These are phyloP conservation scores for Salminus brasiliensis DNA, from an alignment of 2,113 vertebrate species.

Conservation along the genomic window DNA sequence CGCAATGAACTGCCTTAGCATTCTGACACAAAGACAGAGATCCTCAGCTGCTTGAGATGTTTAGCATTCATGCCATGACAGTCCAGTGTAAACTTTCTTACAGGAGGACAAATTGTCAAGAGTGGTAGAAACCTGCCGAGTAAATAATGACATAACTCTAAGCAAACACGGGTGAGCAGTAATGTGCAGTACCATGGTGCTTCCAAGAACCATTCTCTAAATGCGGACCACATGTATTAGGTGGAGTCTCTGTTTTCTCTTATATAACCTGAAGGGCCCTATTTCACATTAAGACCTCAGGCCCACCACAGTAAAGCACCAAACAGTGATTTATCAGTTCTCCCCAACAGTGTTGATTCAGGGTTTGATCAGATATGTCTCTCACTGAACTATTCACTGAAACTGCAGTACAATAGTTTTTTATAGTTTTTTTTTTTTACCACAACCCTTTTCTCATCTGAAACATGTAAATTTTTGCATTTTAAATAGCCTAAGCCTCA, in stretches of 20 bases:
- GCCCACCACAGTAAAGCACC: not conserved
- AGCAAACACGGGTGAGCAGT: slow-evolving; percentile 55
- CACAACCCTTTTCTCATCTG: not conserved
- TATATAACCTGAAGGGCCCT: not conserved
- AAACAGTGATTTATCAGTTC: not conserved
- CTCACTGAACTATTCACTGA: too few relatives aligned
- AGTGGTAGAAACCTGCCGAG: slow-evolving; percentile 62
- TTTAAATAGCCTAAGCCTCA: not conserved
- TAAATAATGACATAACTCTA: slow-evolving; percentile 73
- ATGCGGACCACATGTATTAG: not conserved
- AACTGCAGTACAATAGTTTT: too few relatives aligned
- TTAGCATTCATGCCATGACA: slow-evolving; percentile 53
- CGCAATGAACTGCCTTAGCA: not conserved
- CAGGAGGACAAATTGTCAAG: slow-evolving; percentile 46
- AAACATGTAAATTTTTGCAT: not conserved
- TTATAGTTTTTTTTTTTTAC: too few relatives aligned
- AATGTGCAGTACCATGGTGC: not conserved
- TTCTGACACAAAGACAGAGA: slow-evolving; percentile 15
- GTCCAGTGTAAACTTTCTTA: slow-evolving; percentile 22
- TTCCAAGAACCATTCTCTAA: slow-evolving; percentile 21
- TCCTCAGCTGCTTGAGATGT: not conserved
- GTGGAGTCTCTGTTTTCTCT: not conserved
- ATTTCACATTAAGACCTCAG: not conserved
- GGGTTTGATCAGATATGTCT: too few relatives aligned
- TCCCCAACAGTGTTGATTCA: not conserved